Evolutionary conservation across 2,797 vertebrate species (phyloP).

Genomic region (Mycteria americana): DNA sequence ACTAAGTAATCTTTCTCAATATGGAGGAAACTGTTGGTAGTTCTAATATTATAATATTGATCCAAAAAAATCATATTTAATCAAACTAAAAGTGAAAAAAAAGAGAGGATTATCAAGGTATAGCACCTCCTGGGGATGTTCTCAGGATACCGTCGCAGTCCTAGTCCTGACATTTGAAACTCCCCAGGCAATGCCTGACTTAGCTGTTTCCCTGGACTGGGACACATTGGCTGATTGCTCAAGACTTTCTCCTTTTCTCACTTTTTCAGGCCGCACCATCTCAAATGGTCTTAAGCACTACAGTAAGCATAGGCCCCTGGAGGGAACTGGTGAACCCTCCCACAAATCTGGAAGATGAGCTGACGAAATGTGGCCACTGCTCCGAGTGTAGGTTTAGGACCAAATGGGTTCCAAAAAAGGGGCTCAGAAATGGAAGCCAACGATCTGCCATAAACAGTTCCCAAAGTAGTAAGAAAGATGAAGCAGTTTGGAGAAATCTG

Average conservation of each 20-base stretch:
- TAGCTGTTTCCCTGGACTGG: background rate
- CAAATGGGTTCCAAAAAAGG: background rate
- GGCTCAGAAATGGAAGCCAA: background rate
- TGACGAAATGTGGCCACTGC: background rate
- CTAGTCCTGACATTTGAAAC: background rate
- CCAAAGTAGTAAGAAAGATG: background rate
- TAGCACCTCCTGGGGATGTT: background rate
- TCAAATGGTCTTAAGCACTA: background rate
- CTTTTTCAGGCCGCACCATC: background rate
- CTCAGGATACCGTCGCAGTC: background rate
- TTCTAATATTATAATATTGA: background rate
- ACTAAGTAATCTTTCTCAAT: background rate
- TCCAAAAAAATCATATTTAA: background rate
- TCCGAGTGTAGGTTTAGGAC: background rate
- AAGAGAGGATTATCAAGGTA: background rate
- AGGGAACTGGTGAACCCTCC: background rate
- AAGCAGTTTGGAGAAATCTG: background rate
- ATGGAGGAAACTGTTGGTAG: background rate
- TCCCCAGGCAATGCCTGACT: background rate
- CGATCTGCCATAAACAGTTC: background rate
- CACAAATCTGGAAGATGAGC: rapidly evolving
- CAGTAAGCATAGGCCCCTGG: background rate
- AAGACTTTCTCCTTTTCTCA: background rate
- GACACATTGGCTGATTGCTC: background rate
- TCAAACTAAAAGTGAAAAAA: background rate